These are phyloP conservation scores for Empidonax alnorum DNA, from an alignment of 2,113 vertebrate species.

Conservation along the genomic window DNA sequence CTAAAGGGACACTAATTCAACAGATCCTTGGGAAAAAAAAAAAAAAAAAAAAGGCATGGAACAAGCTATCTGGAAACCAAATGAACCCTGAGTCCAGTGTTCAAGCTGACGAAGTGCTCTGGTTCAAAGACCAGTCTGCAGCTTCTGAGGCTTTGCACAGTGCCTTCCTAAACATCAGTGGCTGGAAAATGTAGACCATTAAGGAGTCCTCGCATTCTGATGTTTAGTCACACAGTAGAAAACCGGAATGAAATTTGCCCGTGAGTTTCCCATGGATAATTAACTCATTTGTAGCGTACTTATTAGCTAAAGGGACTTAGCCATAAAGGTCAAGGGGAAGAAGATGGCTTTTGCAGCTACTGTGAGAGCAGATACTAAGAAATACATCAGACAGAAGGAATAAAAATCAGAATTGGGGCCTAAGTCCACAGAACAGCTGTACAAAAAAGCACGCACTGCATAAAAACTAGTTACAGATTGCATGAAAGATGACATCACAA, in stretches of 20 bases:
- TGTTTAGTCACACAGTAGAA: not conserved
- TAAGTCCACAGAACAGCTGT: not conserved
- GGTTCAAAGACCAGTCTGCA: not conserved
- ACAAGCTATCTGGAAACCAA: not conserved
- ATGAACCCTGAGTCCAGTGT: not conserved
- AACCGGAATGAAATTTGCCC: not conserved
- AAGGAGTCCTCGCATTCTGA: not conserved
- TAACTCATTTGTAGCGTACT: conserved; percentile 22
- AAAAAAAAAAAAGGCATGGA: not conserved
- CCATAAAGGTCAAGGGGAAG: conserved; percentile 22
- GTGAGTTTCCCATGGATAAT: not conserved
- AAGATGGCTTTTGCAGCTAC: not conserved
- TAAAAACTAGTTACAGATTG: not conserved
- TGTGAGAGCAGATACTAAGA: not conserved
- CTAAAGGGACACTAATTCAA: not conserved
- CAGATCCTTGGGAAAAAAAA: not conserved
- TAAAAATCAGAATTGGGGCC: not conserved
- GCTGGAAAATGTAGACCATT: not conserved
- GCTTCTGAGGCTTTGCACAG: not conserved
- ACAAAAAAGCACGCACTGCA: not conserved
- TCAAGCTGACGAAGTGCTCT: not conserved
- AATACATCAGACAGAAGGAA: not conserved
- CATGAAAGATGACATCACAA: not conserved
- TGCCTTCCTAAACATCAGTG: not conserved
- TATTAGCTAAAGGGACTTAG: not conserved